Evolutionary conservation across 2,113 vertebrate genomes (phyloP), one percentile per base, ranked within the genome.

Genomic region (Syngnathus floridae): DNA sequence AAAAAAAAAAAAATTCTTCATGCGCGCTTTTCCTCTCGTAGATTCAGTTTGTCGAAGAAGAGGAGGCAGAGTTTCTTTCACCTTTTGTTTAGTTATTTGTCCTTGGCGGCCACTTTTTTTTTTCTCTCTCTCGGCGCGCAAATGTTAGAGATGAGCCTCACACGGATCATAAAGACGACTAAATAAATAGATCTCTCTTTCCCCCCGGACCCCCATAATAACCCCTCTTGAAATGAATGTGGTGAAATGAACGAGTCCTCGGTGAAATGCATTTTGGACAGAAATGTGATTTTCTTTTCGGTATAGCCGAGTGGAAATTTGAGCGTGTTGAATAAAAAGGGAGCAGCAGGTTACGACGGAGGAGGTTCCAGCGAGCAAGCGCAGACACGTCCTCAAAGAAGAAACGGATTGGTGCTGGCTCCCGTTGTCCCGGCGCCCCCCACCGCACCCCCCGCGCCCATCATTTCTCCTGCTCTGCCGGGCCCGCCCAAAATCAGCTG

Each of bases 401-500:
- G 91, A 84, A 92, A 92, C 17, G 91, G 91, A 80, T 92, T 92
- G 81, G 91, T 92, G 86, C 91, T 91, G 9, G 86, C 77, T 62
- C 90, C 90, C 8, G 88, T 85, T 51, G 87, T 78, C 72, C 84
- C 88, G 26, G 86, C 87, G 1, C 86, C 88, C 70, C 88, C 90
- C 70, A 90, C 74, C 5, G 89, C 75, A 38, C 88, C 90, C 45
- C 89, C 89, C 2, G 86, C 82, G 22, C 88, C 88, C 83, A 90
- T 89, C 51, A 87, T 73, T 52, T 86, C 89, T 7, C 89, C 87
- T 38, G 84, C 67, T 76, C 86, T 89, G 1, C 82, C 19, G 26
- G 88, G 77, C 73, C 83, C 86, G 36, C 93, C 87, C 92, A 93
- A 86, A 93, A 94, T 84, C 89, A 93, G 72, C 88, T 94, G 89